phyloP scores from a whole-genome alignment of 2,797 vertebrate genomes.

The Aldrovandia affinis region DNA sequence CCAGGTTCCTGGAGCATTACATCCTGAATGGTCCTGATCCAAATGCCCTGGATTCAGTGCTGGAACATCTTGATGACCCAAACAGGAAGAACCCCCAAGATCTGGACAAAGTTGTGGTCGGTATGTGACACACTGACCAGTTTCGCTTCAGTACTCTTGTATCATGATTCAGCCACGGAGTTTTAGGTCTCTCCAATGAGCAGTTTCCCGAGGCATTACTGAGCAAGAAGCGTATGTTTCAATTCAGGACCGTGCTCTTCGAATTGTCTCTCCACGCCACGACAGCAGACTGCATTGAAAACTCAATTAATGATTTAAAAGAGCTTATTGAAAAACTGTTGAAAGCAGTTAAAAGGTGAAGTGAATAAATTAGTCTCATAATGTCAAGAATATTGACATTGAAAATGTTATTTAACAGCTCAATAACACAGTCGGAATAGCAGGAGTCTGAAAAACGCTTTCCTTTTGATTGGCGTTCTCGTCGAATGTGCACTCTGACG shows the following conservation, averaged over 20 bases:
- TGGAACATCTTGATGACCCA: constrained; percentile 65
- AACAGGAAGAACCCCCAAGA: constrained; percentile 69
- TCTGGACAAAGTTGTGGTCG: constrained; percentile 65
- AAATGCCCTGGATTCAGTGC: constrained; percentile 60
- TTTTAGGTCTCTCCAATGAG: neutral
- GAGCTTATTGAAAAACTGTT: neutral
- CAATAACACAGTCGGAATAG: neutral
- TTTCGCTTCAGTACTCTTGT: neutral
- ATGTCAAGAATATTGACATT: neutral
- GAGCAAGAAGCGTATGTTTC: neutral
- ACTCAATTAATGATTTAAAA: neutral
- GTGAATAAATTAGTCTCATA: neutral
- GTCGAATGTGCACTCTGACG: neutral
- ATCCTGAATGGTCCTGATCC: constrained; percentile 69
- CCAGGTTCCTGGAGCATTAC: constrained; percentile 73
- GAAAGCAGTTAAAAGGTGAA: neutral
- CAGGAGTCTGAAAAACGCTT: neutral
- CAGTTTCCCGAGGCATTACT: neutral
- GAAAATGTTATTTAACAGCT: neutral
- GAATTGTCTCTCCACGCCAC: neutral
- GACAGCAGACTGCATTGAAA: neutral
- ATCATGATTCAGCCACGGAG: neutral
- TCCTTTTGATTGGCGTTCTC: neutral
- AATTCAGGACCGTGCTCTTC: neutral
- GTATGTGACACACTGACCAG: constrained; percentile 47